Percentiles rank a stretch among this genome's conserved stretches.
Conservation (phyloP, 1,140 invertebrate genomes). For the Psilanteris sp. region DNA sequence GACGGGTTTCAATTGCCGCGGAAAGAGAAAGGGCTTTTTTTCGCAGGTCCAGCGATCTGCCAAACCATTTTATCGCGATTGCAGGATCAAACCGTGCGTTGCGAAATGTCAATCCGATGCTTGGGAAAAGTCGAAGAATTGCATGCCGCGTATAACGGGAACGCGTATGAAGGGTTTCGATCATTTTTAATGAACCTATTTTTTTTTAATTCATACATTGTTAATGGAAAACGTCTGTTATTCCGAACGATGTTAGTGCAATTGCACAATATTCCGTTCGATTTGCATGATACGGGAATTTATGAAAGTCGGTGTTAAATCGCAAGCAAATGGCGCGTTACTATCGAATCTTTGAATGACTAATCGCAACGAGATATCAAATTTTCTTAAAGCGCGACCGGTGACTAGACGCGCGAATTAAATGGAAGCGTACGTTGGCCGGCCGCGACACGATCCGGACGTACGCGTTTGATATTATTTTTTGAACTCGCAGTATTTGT, state of each 20-base stretch:
- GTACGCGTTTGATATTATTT: too few relatives aligned
- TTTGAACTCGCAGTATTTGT: too few relatives aligned
- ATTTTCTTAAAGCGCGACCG: too few relatives aligned
- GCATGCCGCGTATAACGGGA: constrained; percentile 6
- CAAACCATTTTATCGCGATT: constrained; percentile 13
- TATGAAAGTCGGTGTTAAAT: too few relatives aligned
- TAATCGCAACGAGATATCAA: too few relatives aligned
- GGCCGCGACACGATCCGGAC: too few relatives aligned
- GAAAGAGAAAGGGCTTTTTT: constrained; percentile 11
- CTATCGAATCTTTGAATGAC: too few relatives aligned
- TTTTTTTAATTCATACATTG: constrained; percentile 15
- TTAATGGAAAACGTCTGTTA: constrained; percentile 13
- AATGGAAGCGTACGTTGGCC: too few relatives aligned
- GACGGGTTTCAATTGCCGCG: constrained; percentile 59
- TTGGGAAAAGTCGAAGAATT: neutral
- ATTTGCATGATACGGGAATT: too few relatives aligned
- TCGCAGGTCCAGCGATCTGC: constrained; percentile 13
- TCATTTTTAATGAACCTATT: too few relatives aligned
- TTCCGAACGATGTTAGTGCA: constrained; percentile 5
- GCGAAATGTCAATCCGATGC: constrained; percentile 16
- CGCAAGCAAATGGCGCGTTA: too few relatives aligned
- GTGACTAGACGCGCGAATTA: too few relatives aligned
- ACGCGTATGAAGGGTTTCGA: neutral
- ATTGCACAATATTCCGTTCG: neutral
- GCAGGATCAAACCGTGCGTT: constrained; percentile 2